Evolutionary conservation across 1,140 invertebrate genomes (phyloP).

Genomic region (Ptiloglossa arizonensis): DNA sequence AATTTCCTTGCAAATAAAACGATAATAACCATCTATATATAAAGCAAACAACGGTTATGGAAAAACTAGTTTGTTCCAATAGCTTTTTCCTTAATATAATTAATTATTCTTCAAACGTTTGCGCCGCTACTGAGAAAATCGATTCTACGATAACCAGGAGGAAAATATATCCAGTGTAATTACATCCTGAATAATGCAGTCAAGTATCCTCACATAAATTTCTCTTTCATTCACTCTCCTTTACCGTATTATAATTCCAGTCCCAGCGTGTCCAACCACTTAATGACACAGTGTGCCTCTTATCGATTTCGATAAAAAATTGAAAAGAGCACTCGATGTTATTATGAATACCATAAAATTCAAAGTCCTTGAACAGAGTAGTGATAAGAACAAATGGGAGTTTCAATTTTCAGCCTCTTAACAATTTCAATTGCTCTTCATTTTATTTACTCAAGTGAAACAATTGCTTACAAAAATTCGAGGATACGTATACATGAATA

Average conservation of each 20-base stretch:
- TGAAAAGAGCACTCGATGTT: neutral
- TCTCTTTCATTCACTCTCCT: slow-evolving; percentile 18
- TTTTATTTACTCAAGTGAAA: no score
- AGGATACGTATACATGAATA: no score
- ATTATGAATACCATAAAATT: no score
- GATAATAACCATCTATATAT: neutral
- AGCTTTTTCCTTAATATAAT: neutral
- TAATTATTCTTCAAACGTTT: neutral
- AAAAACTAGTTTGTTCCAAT: neutral
- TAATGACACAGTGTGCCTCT: neutral
- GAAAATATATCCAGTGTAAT: slow-evolving; percentile 5
- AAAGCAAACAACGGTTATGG: neutral
- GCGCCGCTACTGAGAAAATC: neutral
- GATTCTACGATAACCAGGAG: slow-evolving; percentile 3
- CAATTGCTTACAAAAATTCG: no score
- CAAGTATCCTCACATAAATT: neutral
- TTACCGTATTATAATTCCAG: slow-evolving; percentile 31
- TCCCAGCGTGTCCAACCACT: neutral
- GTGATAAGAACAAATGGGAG: no score
- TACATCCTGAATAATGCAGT: slow-evolving; percentile 11
- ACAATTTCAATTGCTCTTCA: no score
- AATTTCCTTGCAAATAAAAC: neutral
- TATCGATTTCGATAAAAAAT: slow-evolving; percentile 2
- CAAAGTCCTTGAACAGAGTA: no score
- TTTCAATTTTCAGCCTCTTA: no score